Base-by-base conservation (phyloP, 2,888 invertebrate species). In the Patella pellucida region DNA sequence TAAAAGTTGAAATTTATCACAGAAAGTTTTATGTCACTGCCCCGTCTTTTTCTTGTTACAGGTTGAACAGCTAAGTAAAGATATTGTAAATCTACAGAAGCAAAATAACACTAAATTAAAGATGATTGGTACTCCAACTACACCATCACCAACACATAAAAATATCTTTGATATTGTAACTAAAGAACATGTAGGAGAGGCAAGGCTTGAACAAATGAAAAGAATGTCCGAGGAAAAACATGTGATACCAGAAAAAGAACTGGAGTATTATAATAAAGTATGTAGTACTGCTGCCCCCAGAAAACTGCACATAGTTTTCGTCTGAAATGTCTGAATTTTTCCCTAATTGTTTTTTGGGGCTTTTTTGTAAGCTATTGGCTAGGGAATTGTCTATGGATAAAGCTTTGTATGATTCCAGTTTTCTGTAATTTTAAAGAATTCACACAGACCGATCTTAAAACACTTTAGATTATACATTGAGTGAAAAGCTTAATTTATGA, bases 141-240 rank as follows among this genome's bases (percentile, higher is more conserved):
- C 41, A 41, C 41, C 41, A 41, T 41, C 41, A 9, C 41, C 41
- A 0, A 69, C 62, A 54, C 72, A 54, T 62, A 72, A 56, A 31
- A 73, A 78, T 41, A 71, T 81, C 51, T 77, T 78, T 78, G 78
- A 79, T 71, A 74, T 72, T 12, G 67, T 80, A 23, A 74, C 78
- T 62, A 67, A 72, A 69, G 80, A 81, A n/a, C 80, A 84, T 76
- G 82, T 86, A 0, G 79, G 83, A 15, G 85, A 85, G 72, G 82
- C 83, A 15, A 78, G 87, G 31, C 41, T 86, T 41, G 85, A 85
- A 41, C 86, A 86, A 70, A 80, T 86, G 81, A 77, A 80, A 31
- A 86, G 85, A 69, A 85, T 87, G 85, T 75, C 79, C 14, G 82
- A 85, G 31, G 73, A 81, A 14, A 89, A 89, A 77, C 74, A 78